Percentiles rank a stretch among this genome's conserved stretches.
Conservation (phyloP, 2,113 vertebrate genomes). For the Hippocampus zosterae region DNA sequence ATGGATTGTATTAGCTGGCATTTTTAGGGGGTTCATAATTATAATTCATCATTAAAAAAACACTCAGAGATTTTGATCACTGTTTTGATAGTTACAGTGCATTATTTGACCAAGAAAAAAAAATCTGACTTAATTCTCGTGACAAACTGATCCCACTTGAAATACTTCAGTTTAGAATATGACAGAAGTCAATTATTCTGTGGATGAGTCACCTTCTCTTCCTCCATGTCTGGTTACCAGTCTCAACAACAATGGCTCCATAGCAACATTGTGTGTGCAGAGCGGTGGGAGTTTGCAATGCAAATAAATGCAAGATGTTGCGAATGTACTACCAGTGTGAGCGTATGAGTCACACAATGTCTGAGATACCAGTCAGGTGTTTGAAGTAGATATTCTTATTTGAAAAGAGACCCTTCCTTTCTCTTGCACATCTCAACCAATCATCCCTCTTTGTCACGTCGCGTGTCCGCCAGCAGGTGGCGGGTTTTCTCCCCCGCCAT, state of each 20-base stretch:
- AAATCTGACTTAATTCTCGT: neutral
- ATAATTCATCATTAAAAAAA: too few species aligned
- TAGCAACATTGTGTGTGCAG: conserved; percentile 37
- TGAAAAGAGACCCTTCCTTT: neutral
- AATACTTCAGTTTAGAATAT: neutral
- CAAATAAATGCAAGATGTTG: conserved; percentile 34
- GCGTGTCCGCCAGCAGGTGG: too few species aligned
- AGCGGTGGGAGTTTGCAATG: conserved; percentile 21
- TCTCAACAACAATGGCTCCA: conserved; percentile 44
- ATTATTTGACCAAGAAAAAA: neutral
- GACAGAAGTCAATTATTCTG: conserved; percentile 10
- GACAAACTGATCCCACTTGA: neutral
- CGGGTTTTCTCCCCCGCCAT: too few species aligned
- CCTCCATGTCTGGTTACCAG: conserved; percentile 31
- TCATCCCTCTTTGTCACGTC: neutral
- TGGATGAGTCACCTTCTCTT: conserved; percentile 40
- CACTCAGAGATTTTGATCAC: too few species aligned
- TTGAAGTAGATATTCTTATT: neutral
- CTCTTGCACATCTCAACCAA: conserved; percentile 14
- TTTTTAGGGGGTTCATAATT: too few species aligned
- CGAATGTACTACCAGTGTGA: conserved; percentile 8
- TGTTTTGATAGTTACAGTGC: too few species aligned
- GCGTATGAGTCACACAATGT: neutral
- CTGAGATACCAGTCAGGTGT: neutral
- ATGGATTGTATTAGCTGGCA: too few species aligned